A percentile compares a stretch with the other conserved stretches of the same genome.
Conservation (phyloP, 2,888 invertebrate genomes). For the Clepsis dumicolana region DNA sequence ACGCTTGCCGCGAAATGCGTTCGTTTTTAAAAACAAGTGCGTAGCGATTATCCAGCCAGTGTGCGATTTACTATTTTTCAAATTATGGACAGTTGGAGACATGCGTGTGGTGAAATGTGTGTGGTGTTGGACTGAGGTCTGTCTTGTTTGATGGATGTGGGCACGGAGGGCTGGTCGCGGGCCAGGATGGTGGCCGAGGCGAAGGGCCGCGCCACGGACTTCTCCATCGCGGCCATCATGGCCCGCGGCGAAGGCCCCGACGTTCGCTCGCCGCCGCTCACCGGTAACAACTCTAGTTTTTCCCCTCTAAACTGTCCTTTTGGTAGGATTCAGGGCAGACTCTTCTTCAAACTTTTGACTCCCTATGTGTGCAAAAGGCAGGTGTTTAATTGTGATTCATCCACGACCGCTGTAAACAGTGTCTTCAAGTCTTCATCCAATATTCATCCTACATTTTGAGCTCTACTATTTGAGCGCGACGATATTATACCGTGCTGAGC, state of each 20-base stretch:
- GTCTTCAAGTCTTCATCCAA: not conserved
- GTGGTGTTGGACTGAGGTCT: slow-evolving; percentile 55
- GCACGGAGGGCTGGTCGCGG: slow-evolving; percentile 76
- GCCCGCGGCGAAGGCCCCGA: slow-evolving; percentile 86
- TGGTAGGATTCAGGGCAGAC: too few species aligned
- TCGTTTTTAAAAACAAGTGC: slow-evolving; percentile 15
- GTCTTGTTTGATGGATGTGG: slow-evolving; percentile 82
- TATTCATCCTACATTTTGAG: not conserved
- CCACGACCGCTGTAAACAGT: not conserved
- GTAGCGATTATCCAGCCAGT: slow-evolving; percentile 25
- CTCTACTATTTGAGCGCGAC: not conserved
- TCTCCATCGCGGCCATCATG: slow-evolving; percentile 98
- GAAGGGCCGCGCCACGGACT: slow-evolving; percentile 92
- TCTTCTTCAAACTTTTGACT: too few species aligned
- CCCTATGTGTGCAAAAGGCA: too few species aligned
- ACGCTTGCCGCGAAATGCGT: slow-evolving; percentile 28
- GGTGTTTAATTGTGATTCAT: not conserved
- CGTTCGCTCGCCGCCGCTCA: slow-evolving; percentile 76
- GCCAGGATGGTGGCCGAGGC: slow-evolving; percentile 80
- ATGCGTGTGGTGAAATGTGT: slow-evolving; percentile 69
- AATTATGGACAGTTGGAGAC: slow-evolving; percentile 23
- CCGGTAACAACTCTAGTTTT: slow-evolving; percentile 59
- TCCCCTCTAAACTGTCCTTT: too few species aligned
- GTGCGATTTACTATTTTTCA: not conserved
- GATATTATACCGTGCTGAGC: not conserved